phyloP scores from a whole-genome alignment of 1,140 invertebrate genomes.

The Venturia canescens region DNA sequence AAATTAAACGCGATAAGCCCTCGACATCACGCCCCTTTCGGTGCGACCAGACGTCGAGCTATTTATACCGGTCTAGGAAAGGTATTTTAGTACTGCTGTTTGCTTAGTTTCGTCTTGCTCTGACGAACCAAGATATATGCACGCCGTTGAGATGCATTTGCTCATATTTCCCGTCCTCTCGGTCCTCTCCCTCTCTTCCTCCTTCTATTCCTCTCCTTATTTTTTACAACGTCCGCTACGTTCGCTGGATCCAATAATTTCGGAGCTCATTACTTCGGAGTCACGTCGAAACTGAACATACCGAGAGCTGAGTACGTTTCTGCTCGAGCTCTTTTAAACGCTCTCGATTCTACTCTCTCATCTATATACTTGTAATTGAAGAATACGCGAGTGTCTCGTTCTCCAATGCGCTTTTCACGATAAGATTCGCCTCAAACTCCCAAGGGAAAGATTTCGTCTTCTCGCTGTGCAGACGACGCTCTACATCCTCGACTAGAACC shows the following conservation, averaged over 20 bases:
- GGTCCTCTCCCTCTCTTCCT: neutral
- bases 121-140: slow-evolving; percentile 17
- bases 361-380: neutral
- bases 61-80: neutral
- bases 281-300: slow-evolving; percentile 55
- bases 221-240: slow-evolving; percentile 17
- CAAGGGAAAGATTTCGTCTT: neutral
- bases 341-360: neutral
- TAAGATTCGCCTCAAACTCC: neutral
- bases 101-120: slow-evolving; percentile 11
- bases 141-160: neutral
- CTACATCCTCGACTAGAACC: too few species aligned
- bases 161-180: neutral
- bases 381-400: neutral
- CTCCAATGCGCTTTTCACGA: neutral
- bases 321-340: neutral
- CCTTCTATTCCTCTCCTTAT: neutral
- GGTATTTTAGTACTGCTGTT: neutral
- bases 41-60: too few species aligned
- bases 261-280: slow-evolving; percentile 58
- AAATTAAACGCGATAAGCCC: too few species aligned
- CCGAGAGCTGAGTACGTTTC: neutral
- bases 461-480: too few species aligned
- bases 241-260: slow-evolving; percentile 53
- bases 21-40: too few species aligned